Conservation (phyloP, 1,140 invertebrate species). For the Laodelphax striatellus region DNA sequence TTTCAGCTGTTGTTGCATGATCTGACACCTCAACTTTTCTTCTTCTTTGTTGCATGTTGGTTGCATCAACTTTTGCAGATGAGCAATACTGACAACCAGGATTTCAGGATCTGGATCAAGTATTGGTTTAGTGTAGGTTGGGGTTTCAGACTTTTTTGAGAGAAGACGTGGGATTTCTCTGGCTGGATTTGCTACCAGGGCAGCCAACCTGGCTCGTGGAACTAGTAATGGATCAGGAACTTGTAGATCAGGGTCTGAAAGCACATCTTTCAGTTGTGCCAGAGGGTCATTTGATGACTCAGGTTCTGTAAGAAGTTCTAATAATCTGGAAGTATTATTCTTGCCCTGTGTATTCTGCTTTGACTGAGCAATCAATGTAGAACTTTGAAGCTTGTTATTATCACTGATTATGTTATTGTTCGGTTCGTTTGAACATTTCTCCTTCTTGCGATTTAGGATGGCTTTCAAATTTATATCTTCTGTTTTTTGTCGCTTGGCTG, state of each 20-base stretch:
- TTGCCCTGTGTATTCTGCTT: not conserved
- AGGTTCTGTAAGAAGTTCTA: slow-evolving; percentile 35
- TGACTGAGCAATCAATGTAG: too few relatives aligned
- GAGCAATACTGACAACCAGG: slow-evolving; percentile 59
- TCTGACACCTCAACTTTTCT: slow-evolving; percentile 19
- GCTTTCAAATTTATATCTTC: slow-evolving; percentile 36
- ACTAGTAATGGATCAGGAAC: slow-evolving; percentile 70
- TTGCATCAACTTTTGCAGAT: slow-evolving; percentile 57
- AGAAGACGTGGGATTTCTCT: slow-evolving; percentile 63
- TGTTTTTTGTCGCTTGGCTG: slow-evolving; percentile 26
- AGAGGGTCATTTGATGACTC: slow-evolving; percentile 44
- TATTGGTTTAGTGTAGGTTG: slow-evolving; percentile 54
- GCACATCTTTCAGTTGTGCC: slow-evolving; percentile 57
- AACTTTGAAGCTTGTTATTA: too few relatives aligned
- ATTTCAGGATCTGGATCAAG: slow-evolving; percentile 66
- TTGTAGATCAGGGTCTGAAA: slow-evolving; percentile 50
- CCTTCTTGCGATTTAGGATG: slow-evolving; percentile 21
- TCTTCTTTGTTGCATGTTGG: slow-evolving; percentile 23
- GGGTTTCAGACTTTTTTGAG: slow-evolving; percentile 51
- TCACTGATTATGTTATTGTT: too few relatives aligned
- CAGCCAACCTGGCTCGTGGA: slow-evolving; percentile 56
- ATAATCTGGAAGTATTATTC: slow-evolving; percentile 26
- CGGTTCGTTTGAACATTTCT: not conserved
- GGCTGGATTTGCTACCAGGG: slow-evolving; percentile 55
- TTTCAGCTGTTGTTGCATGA: slow-evolving; percentile 15